Evolutionary conservation across 2,888 invertebrate genomes (phyloP), one percentile per base, ranked within the genome.

Genomic region (Brenthis ino): DNA sequence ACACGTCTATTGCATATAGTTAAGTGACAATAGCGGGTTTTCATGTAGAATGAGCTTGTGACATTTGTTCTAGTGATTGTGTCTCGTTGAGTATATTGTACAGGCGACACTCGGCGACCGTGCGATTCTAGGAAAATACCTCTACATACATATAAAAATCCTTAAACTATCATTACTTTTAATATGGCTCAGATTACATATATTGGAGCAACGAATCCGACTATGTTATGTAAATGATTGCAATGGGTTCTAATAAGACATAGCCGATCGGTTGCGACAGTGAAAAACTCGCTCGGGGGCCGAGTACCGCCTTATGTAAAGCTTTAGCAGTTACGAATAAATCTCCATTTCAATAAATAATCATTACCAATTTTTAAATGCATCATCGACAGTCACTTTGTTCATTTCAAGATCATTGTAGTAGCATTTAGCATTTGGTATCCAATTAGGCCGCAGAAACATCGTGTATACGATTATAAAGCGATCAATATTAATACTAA

Each of bases 21-120:
- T 50, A 55, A 51, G 20, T n/a, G 64, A 43, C 67, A 13, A 48
- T 64, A 51, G 12, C 6, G 28, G 69, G 73, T 74, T 77, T 74
- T 69, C 73, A 79, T 82, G 80, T 85, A 85, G 81, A 85, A 86
- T 87, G 85, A 73, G 66, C 71, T 89, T 90, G 89, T 90, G 91
- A 91, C 89, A 79, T 84, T 89, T 88, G 86, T 86, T 89, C 88
- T 76, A 80, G 82, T 82, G 80, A 81, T 82, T 82, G 80, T 80
- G 74, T 84, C 80, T 81, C 83, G 79, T 77, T 88, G 88, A 90
- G 90, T 91, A 91, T 91, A 87, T 88, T 84, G 84, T 85, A 84
- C 79, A 79, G 76, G 61, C 60, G 64, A 66, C 57, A 64, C 60
- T 51, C 57, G 69, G 73, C 73, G 64, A 47, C 37, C 61, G 43